Evolutionary conservation across 2,888 invertebrate genomes (phyloP).

Genomic region (Strigamia crassipes): DNA sequence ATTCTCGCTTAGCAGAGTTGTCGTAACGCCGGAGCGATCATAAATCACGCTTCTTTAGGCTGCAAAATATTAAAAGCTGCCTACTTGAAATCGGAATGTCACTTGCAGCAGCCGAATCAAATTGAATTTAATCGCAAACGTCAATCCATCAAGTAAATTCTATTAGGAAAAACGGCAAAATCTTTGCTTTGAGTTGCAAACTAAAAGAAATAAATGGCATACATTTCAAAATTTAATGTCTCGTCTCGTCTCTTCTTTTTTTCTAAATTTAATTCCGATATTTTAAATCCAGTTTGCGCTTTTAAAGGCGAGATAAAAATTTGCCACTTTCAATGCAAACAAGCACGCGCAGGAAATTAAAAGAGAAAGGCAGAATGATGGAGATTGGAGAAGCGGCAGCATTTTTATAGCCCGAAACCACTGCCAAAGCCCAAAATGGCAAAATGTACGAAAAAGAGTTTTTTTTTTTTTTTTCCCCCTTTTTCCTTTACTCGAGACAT

Average conservation of each 20-base stretch:
- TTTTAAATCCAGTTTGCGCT: too few species aligned
- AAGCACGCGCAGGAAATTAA: neutral
- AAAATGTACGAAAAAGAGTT: neutral
- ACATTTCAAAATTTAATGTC: neutral
- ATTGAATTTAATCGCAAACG: constrained; percentile 2
- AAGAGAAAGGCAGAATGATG: neutral
- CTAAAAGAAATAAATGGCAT: too few species aligned
- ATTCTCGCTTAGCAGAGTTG: neutral
- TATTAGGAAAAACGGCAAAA: neutral
- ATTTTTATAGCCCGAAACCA: neutral
- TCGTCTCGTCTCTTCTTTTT: neutral
- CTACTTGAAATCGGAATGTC: constrained; percentile 10
- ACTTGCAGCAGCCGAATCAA: constrained; percentile 22
- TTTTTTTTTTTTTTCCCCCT: neutral
- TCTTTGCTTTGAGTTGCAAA: neutral
- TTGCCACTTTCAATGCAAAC: neutral
- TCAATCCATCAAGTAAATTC: constrained; percentile 25
- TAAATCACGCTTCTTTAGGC: constrained; percentile 2
- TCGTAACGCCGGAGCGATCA: constrained; percentile 3
- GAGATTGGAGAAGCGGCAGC: too few species aligned
- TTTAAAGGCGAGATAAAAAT: neutral
- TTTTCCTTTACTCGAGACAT: neutral
- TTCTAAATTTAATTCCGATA: neutral
- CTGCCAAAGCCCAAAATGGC: neutral
- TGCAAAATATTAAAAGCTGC: constrained; percentile 6